These are phyloP conservation scores for Aspidapion aeneum DNA, from an alignment of 2,888 invertebrate species.

Conservation along the genomic window DNA sequence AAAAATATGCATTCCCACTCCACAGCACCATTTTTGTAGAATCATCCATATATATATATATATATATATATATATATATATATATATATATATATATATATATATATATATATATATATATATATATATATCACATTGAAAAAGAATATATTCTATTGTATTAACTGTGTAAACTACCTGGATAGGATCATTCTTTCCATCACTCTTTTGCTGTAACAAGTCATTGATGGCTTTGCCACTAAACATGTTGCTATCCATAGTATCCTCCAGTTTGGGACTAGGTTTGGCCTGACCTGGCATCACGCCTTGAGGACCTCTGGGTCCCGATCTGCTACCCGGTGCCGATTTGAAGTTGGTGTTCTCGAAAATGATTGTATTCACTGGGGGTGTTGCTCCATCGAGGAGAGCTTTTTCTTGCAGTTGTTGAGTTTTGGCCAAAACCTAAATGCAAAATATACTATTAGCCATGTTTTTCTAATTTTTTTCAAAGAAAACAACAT, in stretches of 20 bases:
- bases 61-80: no score
- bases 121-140: no score
- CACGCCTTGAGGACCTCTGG: slow-evolving; percentile 36
- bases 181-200: slow-evolving; percentile 45
- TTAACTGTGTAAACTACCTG: no score
- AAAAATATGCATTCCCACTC: no score
- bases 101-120: no score
- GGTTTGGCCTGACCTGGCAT: slow-evolving; percentile 56
- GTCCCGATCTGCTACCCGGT: slow-evolving; percentile 53
- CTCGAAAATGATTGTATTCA: slow-evolving; percentile 87
- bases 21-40: no score
- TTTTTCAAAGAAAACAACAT: no score
- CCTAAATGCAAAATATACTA: no score
- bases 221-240: slow-evolving; percentile 49
- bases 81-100: no score
- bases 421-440: slow-evolving; percentile 37
- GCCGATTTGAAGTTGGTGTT: slow-evolving; percentile 86
- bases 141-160: no score
- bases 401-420: slow-evolving; percentile 53
- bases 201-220: slow-evolving; percentile 43
- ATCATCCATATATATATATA: no score
- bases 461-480: no score
- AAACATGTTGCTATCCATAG: slow-evolving; percentile 45
- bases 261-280: slow-evolving; percentile 55
- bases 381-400: slow-evolving; percentile 75